Percentiles rank a stretch among this genome's conserved stretches.
Evolutionary conservation across 2,888 invertebrate species (phyloP).

Genomic region (Troilus luridus): DNA sequence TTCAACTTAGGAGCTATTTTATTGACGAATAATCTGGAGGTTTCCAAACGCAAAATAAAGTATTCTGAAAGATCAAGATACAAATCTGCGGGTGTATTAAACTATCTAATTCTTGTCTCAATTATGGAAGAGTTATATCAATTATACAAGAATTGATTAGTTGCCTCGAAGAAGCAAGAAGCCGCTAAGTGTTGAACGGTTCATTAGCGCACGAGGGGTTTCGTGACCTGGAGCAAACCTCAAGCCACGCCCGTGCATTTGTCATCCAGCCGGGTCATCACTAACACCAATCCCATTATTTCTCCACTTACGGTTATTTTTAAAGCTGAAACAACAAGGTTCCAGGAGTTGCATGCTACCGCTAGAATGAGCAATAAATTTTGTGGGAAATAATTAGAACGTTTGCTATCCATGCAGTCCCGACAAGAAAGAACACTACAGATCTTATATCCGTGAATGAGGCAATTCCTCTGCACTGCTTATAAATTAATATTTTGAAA

Average conservation of each 20-base stretch:
- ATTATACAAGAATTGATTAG: neutral
- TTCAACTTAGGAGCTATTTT: neutral
- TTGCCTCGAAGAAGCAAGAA: neutral
- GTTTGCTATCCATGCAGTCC: too few relatives aligned
- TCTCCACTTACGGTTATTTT: neutral
- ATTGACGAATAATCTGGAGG: neutral
- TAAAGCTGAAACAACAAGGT: neutral
- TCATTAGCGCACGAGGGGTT: neutral
- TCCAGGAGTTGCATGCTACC: too few relatives aligned
- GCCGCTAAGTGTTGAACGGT: conserved; percentile 8
- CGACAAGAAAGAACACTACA: too few relatives aligned
- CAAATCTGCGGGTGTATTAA: neutral
- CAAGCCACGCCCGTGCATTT: conserved; percentile 7
- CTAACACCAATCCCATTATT: neutral
- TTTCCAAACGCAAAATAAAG: neutral
- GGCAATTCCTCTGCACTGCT: too few relatives aligned
- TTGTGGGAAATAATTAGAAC: too few relatives aligned
- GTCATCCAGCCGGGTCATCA: neutral
- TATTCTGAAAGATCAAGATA: neutral
- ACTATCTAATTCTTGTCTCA: neutral
- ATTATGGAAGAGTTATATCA: neutral
- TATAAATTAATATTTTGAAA: too few relatives aligned
- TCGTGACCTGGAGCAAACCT: neutral
- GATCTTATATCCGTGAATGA: too few relatives aligned
- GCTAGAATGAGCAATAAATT: too few relatives aligned